Conservation (phyloP, 2,888 invertebrate species). For the Xiphydria camelus region DNA sequence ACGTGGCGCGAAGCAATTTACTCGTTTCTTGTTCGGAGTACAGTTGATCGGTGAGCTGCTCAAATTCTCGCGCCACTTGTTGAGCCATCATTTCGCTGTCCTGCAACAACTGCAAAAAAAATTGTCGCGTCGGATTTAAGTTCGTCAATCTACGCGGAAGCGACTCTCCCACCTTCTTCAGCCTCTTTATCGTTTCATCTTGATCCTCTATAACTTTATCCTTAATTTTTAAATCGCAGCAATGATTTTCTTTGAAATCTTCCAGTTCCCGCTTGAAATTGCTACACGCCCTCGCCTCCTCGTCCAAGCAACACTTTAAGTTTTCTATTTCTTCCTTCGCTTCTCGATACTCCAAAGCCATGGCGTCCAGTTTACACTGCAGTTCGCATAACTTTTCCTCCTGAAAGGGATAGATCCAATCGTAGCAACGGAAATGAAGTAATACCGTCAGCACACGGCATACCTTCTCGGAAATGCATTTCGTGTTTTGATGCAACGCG, state of each 20-base stretch:
- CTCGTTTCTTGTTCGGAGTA: conserved; percentile 29
- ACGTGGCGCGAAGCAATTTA: conserved; percentile 24
- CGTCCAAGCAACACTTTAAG: conserved; percentile 24
- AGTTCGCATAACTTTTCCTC: conserved; percentile 22
- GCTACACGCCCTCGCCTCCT: conserved; percentile 24
- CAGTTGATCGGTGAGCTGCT: conserved; percentile 33
- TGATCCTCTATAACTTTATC: conserved; percentile 43
- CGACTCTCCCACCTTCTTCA: conserved; percentile 34
- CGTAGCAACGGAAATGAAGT: background rate
- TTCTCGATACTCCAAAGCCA: conserved; percentile 21
- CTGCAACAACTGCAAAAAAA: conserved; percentile 32
- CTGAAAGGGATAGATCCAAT: conserved; percentile 15
- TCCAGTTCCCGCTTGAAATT: conserved; percentile 31
- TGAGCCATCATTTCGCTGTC: conserved; percentile 37
- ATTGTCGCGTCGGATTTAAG: background rate
- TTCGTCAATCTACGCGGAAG: background rate
- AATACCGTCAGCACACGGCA: conserved; percentile 1
- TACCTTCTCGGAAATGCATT: conserved; percentile 29
- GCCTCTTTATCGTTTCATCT: conserved; percentile 34
- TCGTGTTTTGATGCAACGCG: conserved; percentile 27
- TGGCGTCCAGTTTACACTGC: conserved; percentile 22
- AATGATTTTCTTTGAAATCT: conserved; percentile 29
- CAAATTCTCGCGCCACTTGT: conserved; percentile 39
- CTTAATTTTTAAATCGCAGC: conserved; percentile 35
- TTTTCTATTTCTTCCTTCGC: conserved; percentile 27